Base-by-base conservation (phyloP, 2,113 vertebrate genomes). In the Lampris incognitus region DNA sequence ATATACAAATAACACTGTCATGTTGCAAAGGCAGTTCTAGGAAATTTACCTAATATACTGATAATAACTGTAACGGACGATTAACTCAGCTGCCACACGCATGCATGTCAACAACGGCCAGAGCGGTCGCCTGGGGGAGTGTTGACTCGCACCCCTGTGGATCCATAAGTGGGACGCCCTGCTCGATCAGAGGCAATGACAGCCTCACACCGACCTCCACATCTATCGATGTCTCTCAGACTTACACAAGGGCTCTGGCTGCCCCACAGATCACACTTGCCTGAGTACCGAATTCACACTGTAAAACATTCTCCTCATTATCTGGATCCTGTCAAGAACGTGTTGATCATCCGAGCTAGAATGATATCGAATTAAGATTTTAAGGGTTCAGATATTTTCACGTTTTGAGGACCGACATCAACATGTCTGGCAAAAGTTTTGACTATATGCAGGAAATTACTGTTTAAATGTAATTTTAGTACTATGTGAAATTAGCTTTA, bases 181-280 rank as follows among this genome's bases (percentile, higher is more conserved):
- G 56, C 78, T 70, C 61, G 58, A 85, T 88, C 81, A 87, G 80
- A 67, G 62, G 37, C 69, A 72, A 39, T 60, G 64, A 58, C 68
- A 59, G 58, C 66, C 65, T 79, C 64, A 77, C 42, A n/a, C 48
- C 73, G 58, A 62, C 44, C 9, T 10, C 13, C 63, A 36, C n/a
- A 24, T 61, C 9, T 11, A 57, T 39, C 1, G 13, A 58, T 44
- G 40, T 66, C n/a, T 39, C 38, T 10, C 9, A n/a, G 60, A 11
- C 5, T 46, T 39, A 67, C n/a, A 52, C 24, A 46, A 64, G 7
- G 65, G 50, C 63, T 9, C 48, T 5, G 13, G 39, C 11, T 39
- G 37, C 3, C 41, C 57, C 46, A 41, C 60, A 72, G 5, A 46
- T 60, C 40, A 64, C 51, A 80, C 65, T 11, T 54, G 66, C 52